phyloP scores from a whole-genome alignment of 2,113 vertebrate genomes.

The Miniopterus natalensis region DNA sequence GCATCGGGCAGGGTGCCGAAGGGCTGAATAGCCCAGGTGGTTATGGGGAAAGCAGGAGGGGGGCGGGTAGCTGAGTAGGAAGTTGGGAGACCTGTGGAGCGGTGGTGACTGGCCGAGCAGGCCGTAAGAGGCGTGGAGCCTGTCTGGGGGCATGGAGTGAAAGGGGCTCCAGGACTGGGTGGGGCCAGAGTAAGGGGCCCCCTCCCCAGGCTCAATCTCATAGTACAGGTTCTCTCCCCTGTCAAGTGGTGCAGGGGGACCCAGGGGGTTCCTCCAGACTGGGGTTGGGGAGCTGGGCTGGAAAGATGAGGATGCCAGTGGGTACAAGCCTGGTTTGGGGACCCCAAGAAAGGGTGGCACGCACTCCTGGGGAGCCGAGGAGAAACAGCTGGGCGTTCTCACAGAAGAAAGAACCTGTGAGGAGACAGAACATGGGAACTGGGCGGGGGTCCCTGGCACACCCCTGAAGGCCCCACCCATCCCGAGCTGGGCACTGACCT shows the following conservation, averaged over 20 bases:
- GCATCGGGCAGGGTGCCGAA: conserved; percentile 65
- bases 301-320: conserved; percentile 75
- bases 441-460: conserved; percentile 20
- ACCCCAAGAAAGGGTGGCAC: conserved; percentile 69
- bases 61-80: conserved; percentile 73
- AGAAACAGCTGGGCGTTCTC: conserved; percentile 58
- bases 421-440: conserved; percentile 44
- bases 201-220: conserved; percentile 86
- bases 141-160: conserved; percentile 80
- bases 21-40: conserved; percentile 84
- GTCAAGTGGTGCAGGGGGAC: conserved; percentile 69
- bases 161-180: conserved; percentile 85
- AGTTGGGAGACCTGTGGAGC: conserved; percentile 78
- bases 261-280: conserved; percentile 73
- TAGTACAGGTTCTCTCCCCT: conserved; percentile 90
- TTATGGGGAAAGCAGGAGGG: conserved; percentile 81
- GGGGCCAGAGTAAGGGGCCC: conserved; percentile 81
- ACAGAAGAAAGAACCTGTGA: conserved; percentile 54
- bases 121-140: conserved; percentile 83
- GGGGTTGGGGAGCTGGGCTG: conserved; percentile 83
- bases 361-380: conserved; percentile 61
- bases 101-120: conserved; percentile 81
- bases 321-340: conserved; percentile 74
- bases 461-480: neutral
- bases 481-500: conserved; percentile 71